These are phyloP conservation scores for Lepus oiostolus DNA, from an alignment of 2,797 vertebrate species.

Conservation along the genomic window DNA sequence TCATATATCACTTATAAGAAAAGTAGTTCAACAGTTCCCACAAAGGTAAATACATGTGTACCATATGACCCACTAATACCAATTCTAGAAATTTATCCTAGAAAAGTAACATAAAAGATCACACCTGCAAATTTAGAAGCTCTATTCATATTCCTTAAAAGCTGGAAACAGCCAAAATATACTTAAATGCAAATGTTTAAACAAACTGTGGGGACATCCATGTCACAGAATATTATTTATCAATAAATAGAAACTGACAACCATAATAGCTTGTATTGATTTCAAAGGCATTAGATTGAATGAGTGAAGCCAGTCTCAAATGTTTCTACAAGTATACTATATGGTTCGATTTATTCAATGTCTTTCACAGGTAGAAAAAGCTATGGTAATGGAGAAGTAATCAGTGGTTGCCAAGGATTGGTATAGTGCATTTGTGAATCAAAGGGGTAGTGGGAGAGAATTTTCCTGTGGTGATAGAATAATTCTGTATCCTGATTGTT, in stretches of 20 bases:
- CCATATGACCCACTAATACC: background rate
- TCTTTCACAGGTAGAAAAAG: background rate
- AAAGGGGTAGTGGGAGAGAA: background rate
- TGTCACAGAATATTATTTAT: background rate
- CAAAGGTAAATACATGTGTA: background rate
- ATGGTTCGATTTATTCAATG: background rate
- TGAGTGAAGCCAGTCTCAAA: background rate
- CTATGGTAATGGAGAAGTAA: background rate
- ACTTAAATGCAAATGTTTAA: background rate
- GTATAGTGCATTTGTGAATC: background rate
- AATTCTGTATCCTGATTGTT: background rate
- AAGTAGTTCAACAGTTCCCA: background rate
- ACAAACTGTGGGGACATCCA: background rate
- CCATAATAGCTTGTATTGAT: background rate
- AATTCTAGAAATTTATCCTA: background rate
- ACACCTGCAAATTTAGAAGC: background rate
- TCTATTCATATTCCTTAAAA: background rate
- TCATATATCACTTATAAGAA: background rate
- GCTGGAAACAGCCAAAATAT: background rate
- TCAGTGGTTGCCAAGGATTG: background rate
- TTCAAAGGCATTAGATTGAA: background rate
- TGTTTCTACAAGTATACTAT: background rate
- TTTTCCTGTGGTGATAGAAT: background rate
- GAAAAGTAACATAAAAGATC: background rate
- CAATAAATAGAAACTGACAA: background rate